These are phyloP conservation scores for Caenorhabditis angaria DNA, from an alignment of 2,888 invertebrate species.

Conservation along the genomic window DNA sequence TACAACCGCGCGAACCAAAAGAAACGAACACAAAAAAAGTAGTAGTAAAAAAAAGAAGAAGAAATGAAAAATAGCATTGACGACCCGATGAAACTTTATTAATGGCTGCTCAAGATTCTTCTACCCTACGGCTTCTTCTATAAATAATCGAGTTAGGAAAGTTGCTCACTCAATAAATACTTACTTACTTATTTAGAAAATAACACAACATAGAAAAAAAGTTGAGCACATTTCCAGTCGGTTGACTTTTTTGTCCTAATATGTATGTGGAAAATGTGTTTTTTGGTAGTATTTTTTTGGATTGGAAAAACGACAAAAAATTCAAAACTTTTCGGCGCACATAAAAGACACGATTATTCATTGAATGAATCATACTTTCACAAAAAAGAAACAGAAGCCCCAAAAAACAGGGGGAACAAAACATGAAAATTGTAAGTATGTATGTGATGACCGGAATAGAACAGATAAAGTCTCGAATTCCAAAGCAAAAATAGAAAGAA, in stretches of 20 bases:
- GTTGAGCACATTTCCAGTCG: background rate
- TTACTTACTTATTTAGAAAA: no score
- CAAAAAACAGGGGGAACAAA: no score
- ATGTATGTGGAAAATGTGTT: no score
- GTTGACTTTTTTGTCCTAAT: background rate
- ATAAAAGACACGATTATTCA: background rate
- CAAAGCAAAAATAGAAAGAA: background rate
- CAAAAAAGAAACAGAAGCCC: background rate
- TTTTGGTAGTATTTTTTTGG: background rate
- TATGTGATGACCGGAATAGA: background rate
- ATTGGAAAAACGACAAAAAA: no score
- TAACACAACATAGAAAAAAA: background rate
- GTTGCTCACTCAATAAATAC: background rate
- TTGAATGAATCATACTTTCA: background rate
- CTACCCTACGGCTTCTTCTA: background rate
- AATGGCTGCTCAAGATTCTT: background rate
- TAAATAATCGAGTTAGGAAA: background rate
- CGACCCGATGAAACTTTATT: background rate
- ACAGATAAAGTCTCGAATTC: background rate
- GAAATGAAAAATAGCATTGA: background rate
- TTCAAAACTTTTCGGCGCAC: background rate
- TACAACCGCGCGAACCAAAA: background rate
- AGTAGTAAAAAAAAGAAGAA: slow-evolving; percentile 1
- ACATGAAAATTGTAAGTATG: no score
- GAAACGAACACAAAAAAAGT: background rate